Conservation (phyloP, 2,888 invertebrate genomes). For the Tetheella fluctuosa region DNA sequence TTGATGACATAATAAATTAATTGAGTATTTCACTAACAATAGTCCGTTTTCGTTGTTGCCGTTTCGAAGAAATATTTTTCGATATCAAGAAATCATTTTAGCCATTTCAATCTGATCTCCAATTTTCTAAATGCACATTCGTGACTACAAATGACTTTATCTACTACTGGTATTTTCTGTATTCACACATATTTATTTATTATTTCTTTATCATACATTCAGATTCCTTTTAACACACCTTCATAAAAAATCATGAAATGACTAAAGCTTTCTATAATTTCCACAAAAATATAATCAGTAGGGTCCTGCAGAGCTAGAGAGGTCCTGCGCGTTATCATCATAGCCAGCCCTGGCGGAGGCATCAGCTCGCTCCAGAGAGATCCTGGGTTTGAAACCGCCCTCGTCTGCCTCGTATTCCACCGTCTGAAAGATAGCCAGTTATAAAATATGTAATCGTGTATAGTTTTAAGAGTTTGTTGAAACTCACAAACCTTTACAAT, state of each 20-base stretch:
- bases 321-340: background rate
- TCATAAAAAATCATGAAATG: background rate
- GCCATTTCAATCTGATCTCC: background rate
- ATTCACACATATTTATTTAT: too few relatives aligned
- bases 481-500: background rate
- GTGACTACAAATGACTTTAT: too few relatives aligned
- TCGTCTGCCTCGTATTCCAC: slow-evolving; percentile 81
- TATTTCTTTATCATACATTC: background rate
- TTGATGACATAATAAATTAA: slow-evolving; percentile 7
- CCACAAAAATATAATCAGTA: background rate
- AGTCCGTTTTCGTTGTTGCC: background rate
- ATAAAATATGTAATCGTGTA: background rate
- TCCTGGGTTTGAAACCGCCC: slow-evolving; percentile 84
- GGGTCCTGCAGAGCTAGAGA: slow-evolving; percentile 28
- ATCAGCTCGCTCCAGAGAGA: slow-evolving; percentile 52
- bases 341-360: background rate
- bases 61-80: background rate
- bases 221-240: background rate
- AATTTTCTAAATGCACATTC: background rate
- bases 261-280: background rate
- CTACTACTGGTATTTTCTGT: too few relatives aligned
- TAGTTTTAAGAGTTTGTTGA: background rate
- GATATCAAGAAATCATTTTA: background rate
- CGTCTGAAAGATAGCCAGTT: background rate
- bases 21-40: slow-evolving; percentile 5